Evolutionary conservation across 1,140 invertebrate genomes (phyloP).

Genomic region (Colletes gigas): DNA sequence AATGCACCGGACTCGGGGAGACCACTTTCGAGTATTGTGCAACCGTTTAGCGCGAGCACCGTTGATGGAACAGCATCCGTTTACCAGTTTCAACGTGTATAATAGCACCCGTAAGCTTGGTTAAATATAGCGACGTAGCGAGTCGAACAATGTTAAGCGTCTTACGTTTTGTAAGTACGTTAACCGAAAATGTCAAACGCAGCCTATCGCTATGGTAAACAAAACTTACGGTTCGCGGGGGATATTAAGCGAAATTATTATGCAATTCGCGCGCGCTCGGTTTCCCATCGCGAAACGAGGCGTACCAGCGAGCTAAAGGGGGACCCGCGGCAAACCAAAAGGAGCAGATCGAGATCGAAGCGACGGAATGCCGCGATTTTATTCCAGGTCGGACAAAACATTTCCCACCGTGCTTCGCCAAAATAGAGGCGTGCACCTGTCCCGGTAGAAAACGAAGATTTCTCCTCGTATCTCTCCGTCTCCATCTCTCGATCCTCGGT

Average conservation of each 20-base stretch:
- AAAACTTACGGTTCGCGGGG: not conserved
- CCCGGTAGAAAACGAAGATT: slow-evolving; percentile 58
- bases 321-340: slow-evolving; percentile 31
- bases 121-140: too few relatives aligned
- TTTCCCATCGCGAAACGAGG: not conserved
- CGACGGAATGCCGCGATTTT: slow-evolving; percentile 60
- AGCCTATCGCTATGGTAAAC: not conserved
- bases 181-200: not conserved
- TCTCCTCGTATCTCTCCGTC: slow-evolving; percentile 25
- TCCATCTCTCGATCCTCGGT: slow-evolving; percentile 13
- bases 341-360: slow-evolving; percentile 19
- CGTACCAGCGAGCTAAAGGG: slow-evolving; percentile 38
- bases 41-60: too few relatives aligned
- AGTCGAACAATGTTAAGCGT: too few relatives aligned
- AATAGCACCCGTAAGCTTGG: too few relatives aligned
- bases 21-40: too few relatives aligned
- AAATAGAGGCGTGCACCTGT: slow-evolving; percentile 65
- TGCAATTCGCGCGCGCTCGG: slow-evolving; percentile 35
- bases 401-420: slow-evolving; percentile 41
- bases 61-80: too few relatives aligned
- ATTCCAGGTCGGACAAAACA: slow-evolving; percentile 50
- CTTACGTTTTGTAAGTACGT: too few relatives aligned
- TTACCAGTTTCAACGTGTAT: too few relatives aligned
- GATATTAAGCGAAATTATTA: slow-evolving; percentile 27
- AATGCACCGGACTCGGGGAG: too few relatives aligned